Conservation (phyloP, 2,113 vertebrate genomes). For the Leucosticte australis region DNA sequence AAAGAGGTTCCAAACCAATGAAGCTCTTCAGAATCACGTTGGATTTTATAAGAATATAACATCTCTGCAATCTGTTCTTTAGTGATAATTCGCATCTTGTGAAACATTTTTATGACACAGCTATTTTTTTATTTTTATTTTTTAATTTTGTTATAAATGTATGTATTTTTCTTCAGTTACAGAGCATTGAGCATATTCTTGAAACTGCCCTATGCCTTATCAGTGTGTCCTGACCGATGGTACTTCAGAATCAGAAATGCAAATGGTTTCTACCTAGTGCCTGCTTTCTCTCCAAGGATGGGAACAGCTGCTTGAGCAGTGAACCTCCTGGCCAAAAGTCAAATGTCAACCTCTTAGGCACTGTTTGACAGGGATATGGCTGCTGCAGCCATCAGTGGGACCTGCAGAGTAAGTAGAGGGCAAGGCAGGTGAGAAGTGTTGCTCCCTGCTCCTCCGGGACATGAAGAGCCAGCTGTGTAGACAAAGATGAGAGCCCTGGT, state of each 20-base stretch:
- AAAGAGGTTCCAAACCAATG: neutral
- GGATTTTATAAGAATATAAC: neutral
- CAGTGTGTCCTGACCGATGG: rapidly evolving
- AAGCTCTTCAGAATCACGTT: neutral
- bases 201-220: neutral
- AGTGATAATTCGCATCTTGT: neutral
- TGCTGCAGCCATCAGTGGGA: neutral
- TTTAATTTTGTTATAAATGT: neutral
- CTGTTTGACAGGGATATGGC: neutral
- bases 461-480: rapidly evolving
- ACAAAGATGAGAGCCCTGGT: rapidly evolving
- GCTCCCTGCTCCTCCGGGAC: neutral
- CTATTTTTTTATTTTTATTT: neutral
- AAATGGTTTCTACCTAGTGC: neutral
- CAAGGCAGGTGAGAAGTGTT: rapidly evolving
- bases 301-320: neutral
- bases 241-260: neutral
- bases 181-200: neutral
- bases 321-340: neutral
- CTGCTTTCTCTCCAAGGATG: neutral
- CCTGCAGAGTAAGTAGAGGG: neutral
- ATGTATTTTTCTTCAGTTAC: neutral
- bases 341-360: neutral
- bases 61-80: neutral
- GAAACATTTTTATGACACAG: neutral